Evolutionary conservation across 2,888 invertebrate genomes (phyloP).

Genomic region (Monochamus alternatus): DNA sequence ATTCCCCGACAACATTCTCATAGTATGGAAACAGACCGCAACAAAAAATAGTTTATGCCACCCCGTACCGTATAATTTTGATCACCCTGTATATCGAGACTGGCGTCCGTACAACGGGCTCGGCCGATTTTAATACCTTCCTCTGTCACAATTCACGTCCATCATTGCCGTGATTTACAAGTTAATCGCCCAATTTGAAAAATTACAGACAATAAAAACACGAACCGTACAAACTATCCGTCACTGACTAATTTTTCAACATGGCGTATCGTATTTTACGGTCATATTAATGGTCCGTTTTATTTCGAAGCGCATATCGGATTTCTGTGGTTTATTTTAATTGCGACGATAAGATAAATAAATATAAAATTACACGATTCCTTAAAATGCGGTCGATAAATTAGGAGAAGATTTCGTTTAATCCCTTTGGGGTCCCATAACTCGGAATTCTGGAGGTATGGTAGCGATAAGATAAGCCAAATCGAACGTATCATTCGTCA

Average conservation of each 20-base stretch:
- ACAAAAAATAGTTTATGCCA: no score
- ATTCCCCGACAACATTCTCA: no score
- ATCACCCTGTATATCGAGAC: background rate
- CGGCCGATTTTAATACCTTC: slow-evolving; percentile 9
- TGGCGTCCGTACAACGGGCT: background rate
- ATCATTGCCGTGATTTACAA: slow-evolving; percentile 13
- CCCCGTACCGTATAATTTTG: no score
- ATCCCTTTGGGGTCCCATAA: slow-evolving; percentile 6
- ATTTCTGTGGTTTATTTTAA: slow-evolving; percentile 15
- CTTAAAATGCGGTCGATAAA: slow-evolving; percentile 6
- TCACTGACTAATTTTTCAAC: slow-evolving; percentile 7
- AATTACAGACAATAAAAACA: slow-evolving; percentile 23
- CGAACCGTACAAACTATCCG: background rate
- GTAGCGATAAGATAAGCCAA: slow-evolving; percentile 5
- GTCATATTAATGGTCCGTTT: slow-evolving; percentile 12
- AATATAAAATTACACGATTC: slow-evolving; percentile 22
- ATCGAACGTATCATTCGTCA: background rate
- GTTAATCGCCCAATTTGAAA: slow-evolving; percentile 24
- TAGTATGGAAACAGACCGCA: no score
- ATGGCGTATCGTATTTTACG: slow-evolving; percentile 19
- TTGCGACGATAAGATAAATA: slow-evolving; percentile 18
- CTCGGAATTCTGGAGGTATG: background rate
- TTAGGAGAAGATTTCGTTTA: background rate
- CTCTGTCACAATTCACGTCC: slow-evolving; percentile 3
- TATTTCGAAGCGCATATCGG: background rate